Conservation (phyloP, 1,140 invertebrate species). For the Dinoponera quadriceps region DNA sequence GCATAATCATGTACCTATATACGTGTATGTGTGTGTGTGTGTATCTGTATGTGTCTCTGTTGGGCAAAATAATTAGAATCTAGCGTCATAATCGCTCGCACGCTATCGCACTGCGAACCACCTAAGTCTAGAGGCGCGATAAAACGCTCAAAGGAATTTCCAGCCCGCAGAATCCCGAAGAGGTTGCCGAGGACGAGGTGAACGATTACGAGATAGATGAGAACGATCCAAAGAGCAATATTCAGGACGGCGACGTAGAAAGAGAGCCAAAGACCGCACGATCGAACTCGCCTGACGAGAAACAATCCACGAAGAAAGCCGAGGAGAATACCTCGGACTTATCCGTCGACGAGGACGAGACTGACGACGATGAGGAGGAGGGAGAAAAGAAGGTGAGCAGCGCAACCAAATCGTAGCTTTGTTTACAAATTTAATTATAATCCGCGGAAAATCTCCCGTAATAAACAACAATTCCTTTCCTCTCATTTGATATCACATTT, state of each 20-base stretch:
- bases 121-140: constrained; percentile 30
- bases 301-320: constrained; percentile 19
- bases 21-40: no score
- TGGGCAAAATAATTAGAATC: constrained; percentile 50
- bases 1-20: background rate
- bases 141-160: constrained; percentile 49
- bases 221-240: constrained; percentile 47
- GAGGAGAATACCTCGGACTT: constrained; percentile 55
- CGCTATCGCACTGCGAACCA: constrained; percentile 24
- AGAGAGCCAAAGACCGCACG: constrained; percentile 5
- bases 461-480: background rate
- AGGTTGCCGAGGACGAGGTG: constrained; percentile 57
- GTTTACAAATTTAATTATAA: background rate
- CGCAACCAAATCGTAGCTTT: constrained; percentile 26
- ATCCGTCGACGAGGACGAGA: constrained; percentile 66
- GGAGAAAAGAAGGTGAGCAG: constrained; percentile 19
- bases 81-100: constrained; percentile 27
- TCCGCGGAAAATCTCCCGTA: background rate
- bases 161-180: constrained; percentile 60
- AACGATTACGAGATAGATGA: constrained; percentile 61
- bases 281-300: constrained; percentile 20
- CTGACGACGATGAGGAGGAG: constrained; percentile 55
- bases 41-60: background rate
- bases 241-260: constrained; percentile 4
- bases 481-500: background rate